Base-by-base conservation (phyloP, 2,888 invertebrate genomes). In the Epirrhoe tristata region DNA sequence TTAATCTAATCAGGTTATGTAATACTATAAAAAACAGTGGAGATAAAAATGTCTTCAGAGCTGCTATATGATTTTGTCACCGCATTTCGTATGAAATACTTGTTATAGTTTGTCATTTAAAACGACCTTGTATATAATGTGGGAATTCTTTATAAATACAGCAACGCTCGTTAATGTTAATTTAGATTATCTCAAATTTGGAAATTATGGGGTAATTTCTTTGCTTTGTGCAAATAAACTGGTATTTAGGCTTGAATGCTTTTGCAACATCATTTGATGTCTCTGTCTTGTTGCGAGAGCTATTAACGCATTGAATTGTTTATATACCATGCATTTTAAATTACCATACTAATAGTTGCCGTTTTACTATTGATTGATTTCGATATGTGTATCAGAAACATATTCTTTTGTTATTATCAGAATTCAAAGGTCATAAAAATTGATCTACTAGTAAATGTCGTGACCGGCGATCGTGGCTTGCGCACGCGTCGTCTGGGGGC, bases 401-500 rank as follows among this genome's bases (percentile, higher is more conserved):
- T 71, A 66, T 70, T 72, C 62, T 73, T 74, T 81, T 79, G 76
- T 76, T 72, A 70, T 69, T 73, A 67, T 70, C 69, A 72, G 75
- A 77, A 77, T 79, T 73, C 75, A 82, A 84, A 90, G 90, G 88
- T 89, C 87, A 79, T 77, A 83, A 85, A 89, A 90, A 87, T 81
- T 77, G 84, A 86, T 86, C 85, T 82, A 85, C 83, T 84, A 87
- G 77, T 82, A 64, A 55, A 54, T 59, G 80, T 93, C 92, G 93
- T 93, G 93, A 93, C 91, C 79, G 81, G 80, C 73, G 82, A 76
- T 84, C 83, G 86, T 86, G 82, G 77, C 75, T 79, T 81, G 90
- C 85, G 91, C 92, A 91, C 90, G 90, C 91, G 93, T 86, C 84
- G 83, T 71, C 79, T 85, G 83, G 85, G 84, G 88, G 87, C 82